These are phyloP conservation scores for Platycercus adscitus DNA, from an alignment of 2,113 vertebrate species.

Conservation along the genomic window DNA sequence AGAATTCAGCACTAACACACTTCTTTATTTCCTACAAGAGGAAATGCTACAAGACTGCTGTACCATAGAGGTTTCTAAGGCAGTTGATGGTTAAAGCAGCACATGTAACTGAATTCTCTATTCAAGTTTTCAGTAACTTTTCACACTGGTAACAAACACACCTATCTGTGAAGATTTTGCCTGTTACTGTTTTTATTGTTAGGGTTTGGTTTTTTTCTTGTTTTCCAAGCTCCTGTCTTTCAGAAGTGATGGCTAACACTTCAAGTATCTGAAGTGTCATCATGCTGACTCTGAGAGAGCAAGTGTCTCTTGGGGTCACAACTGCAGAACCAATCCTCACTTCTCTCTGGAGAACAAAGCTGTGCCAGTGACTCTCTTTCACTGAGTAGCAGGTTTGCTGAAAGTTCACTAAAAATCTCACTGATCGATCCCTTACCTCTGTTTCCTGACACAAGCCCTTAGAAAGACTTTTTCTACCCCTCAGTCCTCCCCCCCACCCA, in stretches of 20 bases:
- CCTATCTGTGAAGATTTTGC: background rate
- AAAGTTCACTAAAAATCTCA: background rate
- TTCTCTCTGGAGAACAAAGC: background rate
- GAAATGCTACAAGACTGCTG: background rate
- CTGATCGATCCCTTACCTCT: background rate
- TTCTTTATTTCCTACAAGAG: background rate
- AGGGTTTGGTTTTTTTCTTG: accelerated
- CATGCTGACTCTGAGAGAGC: background rate
- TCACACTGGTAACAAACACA: background rate
- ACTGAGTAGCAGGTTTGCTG: background rate
- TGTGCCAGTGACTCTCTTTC: background rate
- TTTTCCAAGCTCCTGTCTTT: background rate
- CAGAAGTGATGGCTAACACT: background rate
- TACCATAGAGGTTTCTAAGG: background rate
- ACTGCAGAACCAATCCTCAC: background rate
- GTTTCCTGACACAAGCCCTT: background rate
- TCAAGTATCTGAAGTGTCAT: background rate
- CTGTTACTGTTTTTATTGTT: background rate
- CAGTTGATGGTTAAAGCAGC: background rate
- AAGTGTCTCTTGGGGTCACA: background rate
- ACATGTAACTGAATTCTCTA: background rate
- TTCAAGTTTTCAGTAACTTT: background rate
- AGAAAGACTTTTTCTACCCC: background rate
- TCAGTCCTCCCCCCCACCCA: background rate
- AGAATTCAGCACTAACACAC: background rate